A percentile compares a stretch with the other conserved stretches of the same genome.
These are phyloP conservation scores for Felis chaus DNA, from an alignment of 2,113 vertebrate species.

Conservation along the genomic window DNA sequence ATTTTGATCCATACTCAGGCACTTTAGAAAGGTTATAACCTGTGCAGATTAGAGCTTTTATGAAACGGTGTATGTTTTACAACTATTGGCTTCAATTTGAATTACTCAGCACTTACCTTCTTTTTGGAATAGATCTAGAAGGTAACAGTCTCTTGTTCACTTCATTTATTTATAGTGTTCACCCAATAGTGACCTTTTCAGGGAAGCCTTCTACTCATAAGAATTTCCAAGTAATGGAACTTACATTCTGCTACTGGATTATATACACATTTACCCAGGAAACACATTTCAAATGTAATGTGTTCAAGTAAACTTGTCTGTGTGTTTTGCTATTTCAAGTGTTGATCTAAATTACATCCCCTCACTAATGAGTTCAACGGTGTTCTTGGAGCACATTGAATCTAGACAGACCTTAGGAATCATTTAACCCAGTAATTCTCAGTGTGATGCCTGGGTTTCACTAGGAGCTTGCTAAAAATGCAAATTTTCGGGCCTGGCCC, in stretches of 20 bases:
- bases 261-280: neutral
- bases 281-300: neutral
- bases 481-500: neutral
- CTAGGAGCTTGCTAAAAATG: neutral
- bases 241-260: neutral
- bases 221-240: neutral
- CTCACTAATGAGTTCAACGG: neutral
- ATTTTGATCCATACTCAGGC: conserved; percentile 20
- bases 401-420: neutral
- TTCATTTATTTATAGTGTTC: conserved; percentile 45
- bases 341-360: neutral
- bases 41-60: neutral
- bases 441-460: neutral
- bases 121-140: conserved; percentile 24
- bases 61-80: conserved; percentile 30
- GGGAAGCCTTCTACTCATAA: neutral
- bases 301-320: neutral
- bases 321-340: conserved; percentile 12
- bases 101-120: conserved; percentile 38
- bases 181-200: conserved; percentile 1
- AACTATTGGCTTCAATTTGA: conserved; percentile 31
- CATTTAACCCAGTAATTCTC: neutral
- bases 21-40: conserved; percentile 33
- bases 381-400: neutral
- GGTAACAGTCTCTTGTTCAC: neutral